Conservation (phyloP, 2,113 vertebrate species). For the Columba janthina region DNA sequence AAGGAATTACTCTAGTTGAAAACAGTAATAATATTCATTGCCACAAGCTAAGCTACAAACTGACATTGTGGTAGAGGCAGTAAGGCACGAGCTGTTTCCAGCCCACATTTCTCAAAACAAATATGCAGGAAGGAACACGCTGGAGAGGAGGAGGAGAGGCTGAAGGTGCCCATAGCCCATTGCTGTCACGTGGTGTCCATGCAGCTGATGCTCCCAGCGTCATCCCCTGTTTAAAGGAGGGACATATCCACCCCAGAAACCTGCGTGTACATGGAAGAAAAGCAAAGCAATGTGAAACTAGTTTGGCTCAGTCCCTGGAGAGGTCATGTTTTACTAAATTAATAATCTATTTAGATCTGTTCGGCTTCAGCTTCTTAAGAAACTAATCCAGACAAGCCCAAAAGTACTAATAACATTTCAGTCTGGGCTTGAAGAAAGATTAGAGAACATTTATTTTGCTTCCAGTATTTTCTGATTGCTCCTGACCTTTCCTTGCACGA, state of each 20-base stretch:
- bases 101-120: not conserved
- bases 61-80: not conserved
- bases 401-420: constrained; percentile 32
- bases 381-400: constrained; percentile 47
- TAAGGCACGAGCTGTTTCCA: not conserved
- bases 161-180: not conserved
- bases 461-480: constrained; percentile 6
- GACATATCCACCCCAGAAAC: not conserved
- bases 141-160: not conserved
- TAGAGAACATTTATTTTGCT: constrained; percentile 40
- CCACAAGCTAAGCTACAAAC: not conserved
- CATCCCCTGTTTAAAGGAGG: not conserved
- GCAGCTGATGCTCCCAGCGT: not conserved
- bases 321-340: constrained; percentile 53
- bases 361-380: constrained; percentile 55
- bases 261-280: not conserved
- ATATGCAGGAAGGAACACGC: not conserved
- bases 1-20: not conserved
- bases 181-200: not conserved
- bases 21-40: not conserved
- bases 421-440: constrained; percentile 48
- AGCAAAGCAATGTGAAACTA: not conserved
- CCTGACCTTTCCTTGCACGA: not conserved
- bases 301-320: constrained; percentile 5
- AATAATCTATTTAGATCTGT: constrained; percentile 58